Evolutionary conservation across 1,140 invertebrate species (phyloP).

Genomic region (Hylyphantes graminicola): DNA sequence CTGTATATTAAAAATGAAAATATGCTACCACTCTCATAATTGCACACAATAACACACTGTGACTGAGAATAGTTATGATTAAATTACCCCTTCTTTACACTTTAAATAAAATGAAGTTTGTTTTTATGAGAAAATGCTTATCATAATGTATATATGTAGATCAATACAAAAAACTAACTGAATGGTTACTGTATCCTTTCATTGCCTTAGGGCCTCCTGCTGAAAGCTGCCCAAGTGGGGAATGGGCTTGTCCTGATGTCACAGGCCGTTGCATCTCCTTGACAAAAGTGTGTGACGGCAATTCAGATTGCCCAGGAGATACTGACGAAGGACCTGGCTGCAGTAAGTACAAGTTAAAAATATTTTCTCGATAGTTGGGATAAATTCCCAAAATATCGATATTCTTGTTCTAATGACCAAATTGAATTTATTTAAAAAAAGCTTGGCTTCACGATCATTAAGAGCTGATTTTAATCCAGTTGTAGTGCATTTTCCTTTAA

Average conservation of each 20-base stretch:
- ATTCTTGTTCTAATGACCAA: not conserved
- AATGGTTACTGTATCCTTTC: not conserved
- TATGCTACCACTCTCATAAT: too few relatives aligned
- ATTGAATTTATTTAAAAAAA: not conserved
- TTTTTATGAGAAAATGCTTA: too few relatives aligned
- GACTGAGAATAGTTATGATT: too few relatives aligned
- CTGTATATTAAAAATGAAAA: too few relatives aligned
- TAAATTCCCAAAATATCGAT: too few relatives aligned
- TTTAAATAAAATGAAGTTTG: too few relatives aligned
- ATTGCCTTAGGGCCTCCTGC: constrained; percentile 45
- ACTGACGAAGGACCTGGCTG: constrained; percentile 90
- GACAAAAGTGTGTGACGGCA: constrained; percentile 84
- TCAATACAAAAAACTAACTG: too few relatives aligned
- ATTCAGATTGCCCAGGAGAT: constrained; percentile 88
- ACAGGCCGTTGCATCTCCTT: constrained; percentile 70
- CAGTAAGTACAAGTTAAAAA: constrained; percentile 64
- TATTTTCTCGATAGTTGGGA: not conserved
- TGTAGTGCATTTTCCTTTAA: not conserved
- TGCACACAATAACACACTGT: too few relatives aligned
- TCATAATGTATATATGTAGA: too few relatives aligned
- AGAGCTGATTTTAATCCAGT: not conserved
- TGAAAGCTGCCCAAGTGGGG: constrained; percentile 62
- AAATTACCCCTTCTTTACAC: not conserved
- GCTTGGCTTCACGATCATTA: not conserved
- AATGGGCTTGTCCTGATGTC: constrained; percentile 67